A percentile compares a stretch with the other conserved stretches of the same genome.
phyloP scores from a whole-genome alignment of 2,888 invertebrate genomes.

The Clanis bilineata region DNA sequence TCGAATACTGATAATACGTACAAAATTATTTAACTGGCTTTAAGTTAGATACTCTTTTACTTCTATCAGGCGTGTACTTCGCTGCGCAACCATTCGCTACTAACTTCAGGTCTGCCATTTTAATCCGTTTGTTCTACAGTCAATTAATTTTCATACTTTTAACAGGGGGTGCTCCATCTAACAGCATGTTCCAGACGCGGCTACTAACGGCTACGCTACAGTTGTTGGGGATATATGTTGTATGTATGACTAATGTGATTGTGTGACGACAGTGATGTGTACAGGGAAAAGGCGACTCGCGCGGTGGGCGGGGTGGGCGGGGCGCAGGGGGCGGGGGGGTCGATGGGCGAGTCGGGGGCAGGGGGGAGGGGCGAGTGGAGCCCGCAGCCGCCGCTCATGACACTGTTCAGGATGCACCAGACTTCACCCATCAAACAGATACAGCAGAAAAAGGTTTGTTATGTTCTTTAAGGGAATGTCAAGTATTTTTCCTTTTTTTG shows the following conservation, averaged over 20 bases:
- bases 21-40: not conserved
- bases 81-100: not conserved
- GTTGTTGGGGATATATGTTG: not conserved
- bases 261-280: slow-evolving; percentile 65
- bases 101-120: not conserved
- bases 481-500: too few species aligned
- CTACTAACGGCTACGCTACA: too few species aligned
- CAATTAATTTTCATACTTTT: not conserved
- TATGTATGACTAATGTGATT: slow-evolving; percentile 8
- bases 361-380: slow-evolving; percentile 79
- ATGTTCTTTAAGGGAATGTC: slow-evolving; percentile 11
- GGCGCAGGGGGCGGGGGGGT: slow-evolving; percentile 39
- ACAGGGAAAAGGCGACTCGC: slow-evolving; percentile 72
- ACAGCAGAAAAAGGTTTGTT: slow-evolving; percentile 84
- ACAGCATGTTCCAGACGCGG: slow-evolving; percentile 16
- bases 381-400: slow-evolving; percentile 89
- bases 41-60: not conserved
- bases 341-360: too few species aligned
- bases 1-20: not conserved
- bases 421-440: slow-evolving; percentile 86
- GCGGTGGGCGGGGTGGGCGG: slow-evolving; percentile 41
- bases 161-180: slow-evolving; percentile 6
- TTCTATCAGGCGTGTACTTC: not conserved
- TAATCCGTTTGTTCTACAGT: not conserved
- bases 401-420: slow-evolving; percentile 87